These are phyloP conservation scores for Luidia sarsii DNA, from an alignment of 53 echinoderm and acorn worm genomes.

Conservation along the genomic window DNA sequence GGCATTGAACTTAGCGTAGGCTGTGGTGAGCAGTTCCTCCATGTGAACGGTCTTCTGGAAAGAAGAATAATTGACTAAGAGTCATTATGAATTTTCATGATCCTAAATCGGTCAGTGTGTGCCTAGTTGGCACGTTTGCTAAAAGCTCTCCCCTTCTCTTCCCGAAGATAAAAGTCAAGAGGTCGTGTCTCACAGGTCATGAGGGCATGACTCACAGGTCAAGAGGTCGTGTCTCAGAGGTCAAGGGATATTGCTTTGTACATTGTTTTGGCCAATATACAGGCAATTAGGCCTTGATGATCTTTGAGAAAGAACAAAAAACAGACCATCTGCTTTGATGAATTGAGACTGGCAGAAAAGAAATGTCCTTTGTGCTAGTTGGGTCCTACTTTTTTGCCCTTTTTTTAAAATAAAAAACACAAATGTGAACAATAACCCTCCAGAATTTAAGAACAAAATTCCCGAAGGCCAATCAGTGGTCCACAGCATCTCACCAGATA, in stretches of 20 bases:
- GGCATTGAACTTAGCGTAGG: slow-evolving; percentile 79
- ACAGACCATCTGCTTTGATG: not conserved
- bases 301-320: too few relatives aligned
- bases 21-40: slow-evolving; percentile 86
- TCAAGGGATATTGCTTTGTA: too few relatives aligned
- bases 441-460: too few relatives aligned
- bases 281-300: too few relatives aligned
- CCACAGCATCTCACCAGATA: too few relatives aligned
- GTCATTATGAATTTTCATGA: too few relatives aligned
- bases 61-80: slow-evolving; percentile 2
- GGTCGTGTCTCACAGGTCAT: not conserved
- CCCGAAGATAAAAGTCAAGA: not conserved
- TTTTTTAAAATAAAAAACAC: not conserved
- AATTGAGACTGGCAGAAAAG: not conserved
- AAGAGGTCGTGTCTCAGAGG: too few relatives aligned
- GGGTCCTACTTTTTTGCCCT: not conserved
- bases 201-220: too few relatives aligned
- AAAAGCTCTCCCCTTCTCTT: not conserved
- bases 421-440: too few relatives aligned
- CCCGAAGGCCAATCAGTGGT: too few relatives aligned
- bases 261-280: not conserved
- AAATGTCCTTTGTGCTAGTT: not conserved
- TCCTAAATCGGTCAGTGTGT: too few relatives aligned
- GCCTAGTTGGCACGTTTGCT: too few relatives aligned
- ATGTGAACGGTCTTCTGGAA: slow-evolving; percentile 79